Conservation (phyloP, 1,140 invertebrate species). For the Anastatus disparis region DNA sequence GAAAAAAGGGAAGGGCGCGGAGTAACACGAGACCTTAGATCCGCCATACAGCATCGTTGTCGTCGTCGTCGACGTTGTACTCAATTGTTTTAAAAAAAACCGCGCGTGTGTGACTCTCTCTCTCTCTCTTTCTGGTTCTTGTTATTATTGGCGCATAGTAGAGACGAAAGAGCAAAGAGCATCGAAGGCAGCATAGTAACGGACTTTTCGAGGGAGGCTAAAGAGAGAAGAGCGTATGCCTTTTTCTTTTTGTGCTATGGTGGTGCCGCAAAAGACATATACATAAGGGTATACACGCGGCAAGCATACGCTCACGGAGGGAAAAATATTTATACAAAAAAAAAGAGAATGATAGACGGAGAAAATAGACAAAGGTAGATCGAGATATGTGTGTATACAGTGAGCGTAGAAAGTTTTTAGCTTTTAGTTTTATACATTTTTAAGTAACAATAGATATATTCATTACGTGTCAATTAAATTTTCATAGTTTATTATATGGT, state of each 20-base stretch:
- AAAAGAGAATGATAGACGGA: too few species aligned
- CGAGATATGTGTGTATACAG: too few species aligned
- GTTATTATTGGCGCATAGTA: slow-evolving; percentile 34
- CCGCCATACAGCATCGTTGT: not conserved
- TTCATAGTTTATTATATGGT: too few species aligned
- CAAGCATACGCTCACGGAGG: too few species aligned
- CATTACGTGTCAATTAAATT: too few species aligned
- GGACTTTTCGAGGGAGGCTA: not conserved
- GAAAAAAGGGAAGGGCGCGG: not conserved
- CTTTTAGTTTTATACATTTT: too few species aligned
- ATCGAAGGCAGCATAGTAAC: not conserved
- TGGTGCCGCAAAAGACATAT: not conserved
- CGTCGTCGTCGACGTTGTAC: not conserved
- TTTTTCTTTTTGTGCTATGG: slow-evolving; percentile 52
- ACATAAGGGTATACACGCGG: not conserved
- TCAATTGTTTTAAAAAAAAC: slow-evolving; percentile 1
- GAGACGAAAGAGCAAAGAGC: slow-evolving; percentile 15
- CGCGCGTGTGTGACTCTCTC: not conserved
- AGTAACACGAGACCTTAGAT: not conserved
- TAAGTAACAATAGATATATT: too few species aligned
- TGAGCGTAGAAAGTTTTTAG: too few species aligned
- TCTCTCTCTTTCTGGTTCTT: not conserved
- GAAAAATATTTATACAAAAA: too few species aligned
- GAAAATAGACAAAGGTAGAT: too few species aligned
- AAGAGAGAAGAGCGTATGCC: slow-evolving; percentile 52